phyloP scores from a whole-genome alignment of 2,113 vertebrate species.

The Bombycilla garrulus region DNA sequence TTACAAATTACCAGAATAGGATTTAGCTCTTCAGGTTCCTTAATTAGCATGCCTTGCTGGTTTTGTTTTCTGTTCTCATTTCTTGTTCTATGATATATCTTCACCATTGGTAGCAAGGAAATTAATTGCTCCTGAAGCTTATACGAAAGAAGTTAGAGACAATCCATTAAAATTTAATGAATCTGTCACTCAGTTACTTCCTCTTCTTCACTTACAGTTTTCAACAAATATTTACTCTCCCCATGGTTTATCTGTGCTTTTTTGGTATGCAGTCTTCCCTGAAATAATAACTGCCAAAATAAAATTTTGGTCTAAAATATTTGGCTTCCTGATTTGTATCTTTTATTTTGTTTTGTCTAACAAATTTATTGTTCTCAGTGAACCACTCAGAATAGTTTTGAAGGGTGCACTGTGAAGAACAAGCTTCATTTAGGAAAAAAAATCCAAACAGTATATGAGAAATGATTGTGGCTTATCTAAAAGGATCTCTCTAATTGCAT shows the following conservation, averaged over 20 bases:
- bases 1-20: not conserved
- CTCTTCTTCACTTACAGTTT: not conserved
- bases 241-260: not conserved
- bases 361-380: not conserved
- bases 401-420: not conserved
- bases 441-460: not conserved
- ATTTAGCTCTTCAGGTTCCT: not conserved
- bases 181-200: not conserved
- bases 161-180: constrained; percentile 49
- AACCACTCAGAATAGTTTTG: not conserved
- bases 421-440: not conserved
- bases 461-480: constrained; percentile 13
- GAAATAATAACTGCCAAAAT: not conserved
- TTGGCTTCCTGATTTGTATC: not conserved
- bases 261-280: not conserved
- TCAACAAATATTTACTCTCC: not conserved
- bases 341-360: not conserved
- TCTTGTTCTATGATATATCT: not conserved
- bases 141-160: not conserved
- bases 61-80: constrained; percentile 4
- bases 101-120: not conserved
- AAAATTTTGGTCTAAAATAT: not conserved
- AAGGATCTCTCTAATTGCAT: constrained; percentile 27
- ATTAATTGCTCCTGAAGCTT: constrained; percentile 43
- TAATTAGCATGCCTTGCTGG: not conserved